Percentiles rank a stretch among this genome's conserved stretches.
These are phyloP conservation scores for Lapara coniferarum DNA, from an alignment of 2,888 invertebrate genomes.

Conservation along the genomic window DNA sequence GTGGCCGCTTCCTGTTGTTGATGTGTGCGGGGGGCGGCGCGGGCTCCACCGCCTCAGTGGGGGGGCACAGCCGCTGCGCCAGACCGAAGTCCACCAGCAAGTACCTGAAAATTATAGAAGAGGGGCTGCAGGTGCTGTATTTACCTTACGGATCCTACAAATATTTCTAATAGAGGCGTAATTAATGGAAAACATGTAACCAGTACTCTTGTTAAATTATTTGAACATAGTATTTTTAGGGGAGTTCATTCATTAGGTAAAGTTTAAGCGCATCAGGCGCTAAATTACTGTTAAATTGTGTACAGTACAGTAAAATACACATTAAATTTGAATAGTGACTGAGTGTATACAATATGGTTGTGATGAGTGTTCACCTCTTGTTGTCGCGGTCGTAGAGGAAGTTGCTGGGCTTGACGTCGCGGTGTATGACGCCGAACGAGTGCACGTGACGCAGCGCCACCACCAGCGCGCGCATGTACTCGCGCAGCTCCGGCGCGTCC, in stretches of 20 bases:
- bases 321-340: too few species aligned
- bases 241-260: too few species aligned
- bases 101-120: slow-evolving; percentile 77
- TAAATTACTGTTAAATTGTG: too few species aligned
- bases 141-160: too few species aligned
- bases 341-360: too few species aligned
- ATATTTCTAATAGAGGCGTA: too few species aligned
- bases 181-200: too few species aligned
- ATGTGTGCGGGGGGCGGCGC: slow-evolving; percentile 69
- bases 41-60: slow-evolving; percentile 37
- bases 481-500: slow-evolving; percentile 87
- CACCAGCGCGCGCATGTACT: slow-evolving; percentile 92
- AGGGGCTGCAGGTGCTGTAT: background rate
- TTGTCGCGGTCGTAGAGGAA: slow-evolving; percentile 91
- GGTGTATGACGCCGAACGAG: slow-evolving; percentile 92
- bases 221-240: too few species aligned
- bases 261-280: too few species aligned
- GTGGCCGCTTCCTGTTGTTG: slow-evolving; percentile 49
- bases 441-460: slow-evolving; percentile 91
- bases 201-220: too few species aligned
- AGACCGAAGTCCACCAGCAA: slow-evolving; percentile 95
- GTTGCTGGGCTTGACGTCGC: slow-evolving; percentile 96
- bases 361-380: slow-evolving; percentile 68
- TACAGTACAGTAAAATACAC: too few species aligned
- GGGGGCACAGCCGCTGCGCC: slow-evolving; percentile 85